Evolutionary conservation across 2,113 vertebrate genomes (phyloP).

Genomic region (Xenopus borealis): DNA sequence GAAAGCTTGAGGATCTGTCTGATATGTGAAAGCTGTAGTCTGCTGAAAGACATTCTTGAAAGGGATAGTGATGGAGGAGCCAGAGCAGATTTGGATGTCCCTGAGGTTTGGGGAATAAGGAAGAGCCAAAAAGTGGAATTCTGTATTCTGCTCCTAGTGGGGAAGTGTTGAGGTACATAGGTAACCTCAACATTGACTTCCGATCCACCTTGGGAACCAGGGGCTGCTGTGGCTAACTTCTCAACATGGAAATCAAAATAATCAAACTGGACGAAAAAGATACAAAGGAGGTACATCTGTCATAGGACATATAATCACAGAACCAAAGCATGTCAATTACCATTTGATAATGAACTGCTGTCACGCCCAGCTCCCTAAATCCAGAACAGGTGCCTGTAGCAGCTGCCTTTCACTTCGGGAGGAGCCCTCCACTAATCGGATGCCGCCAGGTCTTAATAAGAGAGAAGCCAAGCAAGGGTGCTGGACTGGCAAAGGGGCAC

Average conservation of each 20-base stretch:
- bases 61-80: slow-evolving; percentile 66
- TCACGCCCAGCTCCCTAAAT: no score
- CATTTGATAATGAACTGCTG: no score
- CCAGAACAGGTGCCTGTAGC: no score
- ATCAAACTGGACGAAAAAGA: slow-evolving; percentile 61
- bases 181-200: slow-evolving; percentile 70
- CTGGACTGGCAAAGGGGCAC: no score
- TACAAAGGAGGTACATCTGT: no score
- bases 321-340: no score
- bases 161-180: slow-evolving; percentile 70
- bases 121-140: slow-evolving; percentile 72
- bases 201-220: slow-evolving; percentile 63
- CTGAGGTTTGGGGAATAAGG: slow-evolving; percentile 73
- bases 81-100: slow-evolving; percentile 68
- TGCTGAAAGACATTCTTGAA: slow-evolving; percentile 84
- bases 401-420: no score
- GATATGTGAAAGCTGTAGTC: slow-evolving; percentile 62
- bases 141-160: slow-evolving; percentile 63
- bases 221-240: slow-evolving; percentile 55
- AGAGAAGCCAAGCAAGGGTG: no score
- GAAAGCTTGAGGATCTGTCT: slow-evolving; percentile 73
- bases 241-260: slow-evolving; percentile 68
- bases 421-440: no score
- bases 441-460: no score
- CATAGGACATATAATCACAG: no score